Percentiles rank a stretch among this genome's conserved stretches.
Conservation (phyloP, 2,888 invertebrate genomes). For the Melanargia galathea region DNA sequence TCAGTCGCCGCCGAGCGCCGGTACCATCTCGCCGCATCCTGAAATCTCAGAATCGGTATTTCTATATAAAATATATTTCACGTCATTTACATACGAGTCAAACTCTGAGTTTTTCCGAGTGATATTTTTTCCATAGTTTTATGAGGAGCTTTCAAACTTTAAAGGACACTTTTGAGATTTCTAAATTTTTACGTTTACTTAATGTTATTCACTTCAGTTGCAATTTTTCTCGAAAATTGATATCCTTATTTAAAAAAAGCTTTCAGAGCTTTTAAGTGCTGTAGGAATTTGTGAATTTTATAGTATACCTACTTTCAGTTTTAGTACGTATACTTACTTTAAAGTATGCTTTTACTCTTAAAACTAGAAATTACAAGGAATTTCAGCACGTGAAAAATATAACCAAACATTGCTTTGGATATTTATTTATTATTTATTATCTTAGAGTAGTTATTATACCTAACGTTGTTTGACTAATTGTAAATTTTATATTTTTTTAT, state of each 20-base stretch:
- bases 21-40: conserved; percentile 33
- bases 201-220: not conserved
- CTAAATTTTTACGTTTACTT: not conserved
- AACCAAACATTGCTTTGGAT: too few relatives aligned
- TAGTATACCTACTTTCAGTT: too few relatives aligned
- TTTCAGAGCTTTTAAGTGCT: too few relatives aligned
- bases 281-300: too few relatives aligned
- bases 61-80: not conserved
- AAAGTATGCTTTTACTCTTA: too few relatives aligned
- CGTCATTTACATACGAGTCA: not conserved
- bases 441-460: too few relatives aligned
- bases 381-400: not conserved
- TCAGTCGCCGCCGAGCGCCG: conserved; percentile 31
- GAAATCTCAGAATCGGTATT: conserved; percentile 19
- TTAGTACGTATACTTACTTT: too few relatives aligned
- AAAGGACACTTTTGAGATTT: not conserved
- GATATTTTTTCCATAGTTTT: conserved; percentile 2
- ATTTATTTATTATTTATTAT: too few relatives aligned
- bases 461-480: not conserved
- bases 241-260: too few relatives aligned
- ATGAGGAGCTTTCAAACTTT: conserved; percentile 29
- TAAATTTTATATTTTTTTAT: not conserved
- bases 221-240: too few relatives aligned
- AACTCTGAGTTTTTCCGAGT: conserved; percentile 14
- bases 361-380: not conserved